A percentile compares a stretch with the other conserved stretches of the same genome.
Evolutionary conservation across 2,113 vertebrate species (phyloP).

Genomic region (Phocoena phocoena): DNA sequence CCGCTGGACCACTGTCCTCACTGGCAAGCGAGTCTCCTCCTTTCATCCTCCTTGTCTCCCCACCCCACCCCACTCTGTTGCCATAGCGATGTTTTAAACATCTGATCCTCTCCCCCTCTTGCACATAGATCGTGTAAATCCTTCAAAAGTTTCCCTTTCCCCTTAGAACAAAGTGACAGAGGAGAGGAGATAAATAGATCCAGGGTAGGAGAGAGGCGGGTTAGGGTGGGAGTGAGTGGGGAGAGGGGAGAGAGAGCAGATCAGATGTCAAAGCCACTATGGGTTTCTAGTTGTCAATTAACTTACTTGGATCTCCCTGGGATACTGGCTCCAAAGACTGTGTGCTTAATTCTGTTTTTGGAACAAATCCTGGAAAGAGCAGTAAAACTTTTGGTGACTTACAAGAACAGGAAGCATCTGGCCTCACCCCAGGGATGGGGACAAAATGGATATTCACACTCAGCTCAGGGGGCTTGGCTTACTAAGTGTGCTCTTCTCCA

Average conservation of each 20-base stretch:
- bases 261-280: not conserved
- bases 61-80: not conserved
- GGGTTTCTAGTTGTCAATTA: slow-evolving; percentile 17
- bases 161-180: slow-evolving; percentile 48
- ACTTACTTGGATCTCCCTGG: slow-evolving; percentile 94
- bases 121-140: slow-evolving; percentile 31
- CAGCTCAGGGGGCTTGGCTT: slow-evolving; percentile 7
- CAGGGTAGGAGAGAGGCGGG: not conserved
- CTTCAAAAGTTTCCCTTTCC: slow-evolving; percentile 19
- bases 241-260: not conserved
- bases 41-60: not conserved
- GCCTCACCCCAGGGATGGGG: slow-evolving; percentile 15
- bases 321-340: slow-evolving; percentile 84
- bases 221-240: slow-evolving; percentile 20
- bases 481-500: not conserved
- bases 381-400: slow-evolving; percentile 69
- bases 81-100: slow-evolving; percentile 40
- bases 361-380: slow-evolving; percentile 86
- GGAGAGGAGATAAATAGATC: slow-evolving; percentile 24
- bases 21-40: not conserved
- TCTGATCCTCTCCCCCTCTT: not conserved
- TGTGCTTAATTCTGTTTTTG: slow-evolving; percentile 86
- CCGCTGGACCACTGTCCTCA: not conserved
- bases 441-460: not conserved
- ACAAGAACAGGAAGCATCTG: slow-evolving; percentile 50